phyloP scores from a whole-genome alignment of 2,113 vertebrate genomes.

The Calyptomena viridis region DNA sequence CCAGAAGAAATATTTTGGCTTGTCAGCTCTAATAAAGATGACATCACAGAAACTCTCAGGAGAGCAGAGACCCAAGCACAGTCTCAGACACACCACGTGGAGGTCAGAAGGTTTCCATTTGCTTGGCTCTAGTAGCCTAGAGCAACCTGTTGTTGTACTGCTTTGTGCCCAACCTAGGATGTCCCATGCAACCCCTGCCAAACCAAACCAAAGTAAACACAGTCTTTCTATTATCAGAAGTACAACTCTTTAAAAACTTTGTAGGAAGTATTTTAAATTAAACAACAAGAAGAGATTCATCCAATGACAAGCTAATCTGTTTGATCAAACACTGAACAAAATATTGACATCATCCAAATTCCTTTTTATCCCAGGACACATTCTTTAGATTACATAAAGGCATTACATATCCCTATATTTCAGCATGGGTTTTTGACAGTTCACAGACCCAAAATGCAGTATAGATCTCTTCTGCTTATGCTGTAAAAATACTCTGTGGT shows the following conservation, averaged over 20 bases:
- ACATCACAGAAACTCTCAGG: neutral
- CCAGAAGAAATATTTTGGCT: neutral
- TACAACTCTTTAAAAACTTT: neutral
- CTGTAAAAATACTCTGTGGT: conserved; percentile 45
- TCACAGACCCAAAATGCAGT: neutral
- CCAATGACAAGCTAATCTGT: neutral
- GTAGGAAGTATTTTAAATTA: neutral
- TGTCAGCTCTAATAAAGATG: neutral
- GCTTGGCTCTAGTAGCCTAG: neutral
- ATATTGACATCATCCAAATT: neutral
- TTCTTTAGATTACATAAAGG: neutral
- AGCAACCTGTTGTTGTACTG: neutral
- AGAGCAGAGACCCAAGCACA: neutral
- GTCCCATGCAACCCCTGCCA: neutral
- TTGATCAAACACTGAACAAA: neutral
- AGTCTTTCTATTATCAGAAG: neutral
- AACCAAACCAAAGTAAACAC: neutral
- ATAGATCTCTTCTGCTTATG: conserved; percentile 1
- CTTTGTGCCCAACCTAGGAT: neutral
- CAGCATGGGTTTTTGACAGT: neutral
- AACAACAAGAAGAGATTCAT: neutral
- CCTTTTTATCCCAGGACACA: neutral
- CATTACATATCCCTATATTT: neutral
- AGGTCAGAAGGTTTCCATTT: neutral
- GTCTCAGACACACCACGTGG: neutral